phyloP scores from a whole-genome alignment of 2,888 invertebrate species.

The Sympetrum striolatum region DNA sequence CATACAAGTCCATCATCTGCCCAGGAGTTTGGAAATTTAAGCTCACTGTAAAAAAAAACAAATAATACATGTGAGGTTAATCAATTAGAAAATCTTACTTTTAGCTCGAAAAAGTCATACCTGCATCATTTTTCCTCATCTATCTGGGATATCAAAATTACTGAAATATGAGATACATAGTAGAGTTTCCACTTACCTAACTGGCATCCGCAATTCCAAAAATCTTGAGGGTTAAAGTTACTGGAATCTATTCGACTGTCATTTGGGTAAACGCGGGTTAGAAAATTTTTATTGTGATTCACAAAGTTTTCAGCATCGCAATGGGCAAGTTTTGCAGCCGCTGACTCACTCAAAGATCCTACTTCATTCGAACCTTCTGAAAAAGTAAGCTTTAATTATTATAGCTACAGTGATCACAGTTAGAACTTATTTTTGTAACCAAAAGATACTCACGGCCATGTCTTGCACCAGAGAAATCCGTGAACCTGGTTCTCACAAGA shows the following conservation, averaged over 20 bases:
- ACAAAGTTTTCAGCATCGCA: slow-evolving; percentile 58
- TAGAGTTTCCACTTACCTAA: slow-evolving; percentile 57
- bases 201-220: slow-evolving; percentile 67
- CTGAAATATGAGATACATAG: not conserved
- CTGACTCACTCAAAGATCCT: slow-evolving; percentile 55
- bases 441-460: slow-evolving; percentile 49
- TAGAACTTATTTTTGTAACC: not conserved
- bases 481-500: slow-evolving; percentile 55
- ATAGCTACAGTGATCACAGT: not conserved
- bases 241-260: slow-evolving; percentile 63
- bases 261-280: slow-evolving; percentile 63
- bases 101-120: not conserved
- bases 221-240: slow-evolving; percentile 62
- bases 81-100: not conserved
- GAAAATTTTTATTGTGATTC: slow-evolving; percentile 56
- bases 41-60: slow-evolving; percentile 57
- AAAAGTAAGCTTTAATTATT: slow-evolving; percentile 44
- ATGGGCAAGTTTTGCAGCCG: slow-evolving; percentile 56
- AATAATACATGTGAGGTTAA: not conserved
- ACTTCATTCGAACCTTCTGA: slow-evolving; percentile 57
- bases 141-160: not conserved
- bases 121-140: not conserved
- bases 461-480: slow-evolving; percentile 52
- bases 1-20: slow-evolving; percentile 68
- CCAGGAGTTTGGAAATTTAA: slow-evolving; percentile 68